Evolutionary conservation across 2,888 invertebrate species (phyloP).

Genomic region (Limenitis camilla): DNA sequence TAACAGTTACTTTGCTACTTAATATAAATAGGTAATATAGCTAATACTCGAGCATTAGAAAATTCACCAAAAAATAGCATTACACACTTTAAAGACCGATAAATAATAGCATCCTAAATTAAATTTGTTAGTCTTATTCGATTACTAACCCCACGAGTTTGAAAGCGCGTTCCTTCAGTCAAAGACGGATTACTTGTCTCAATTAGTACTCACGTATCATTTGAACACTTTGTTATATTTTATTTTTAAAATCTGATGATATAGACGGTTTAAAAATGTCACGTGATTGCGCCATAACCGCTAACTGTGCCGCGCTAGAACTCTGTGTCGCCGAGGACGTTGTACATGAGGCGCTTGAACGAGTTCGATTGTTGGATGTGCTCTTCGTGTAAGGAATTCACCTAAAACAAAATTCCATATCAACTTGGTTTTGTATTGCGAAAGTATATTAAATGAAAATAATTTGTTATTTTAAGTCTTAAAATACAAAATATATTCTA

Average conservation of each 20-base stretch:
- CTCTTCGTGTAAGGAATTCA: slow-evolving; percentile 82
- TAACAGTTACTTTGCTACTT: slow-evolving; percentile 67
- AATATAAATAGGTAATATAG: slow-evolving; percentile 66
- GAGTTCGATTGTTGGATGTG: slow-evolving; percentile 93
- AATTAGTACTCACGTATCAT: slow-evolving; percentile 16
- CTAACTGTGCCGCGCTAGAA: slow-evolving; percentile 46
- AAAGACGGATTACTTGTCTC: slow-evolving; percentile 9
- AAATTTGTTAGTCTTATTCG: slow-evolving; percentile 66
- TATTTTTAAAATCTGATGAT: not conserved
- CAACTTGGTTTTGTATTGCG: too few species aligned
- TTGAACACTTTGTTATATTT: slow-evolving; percentile 2
- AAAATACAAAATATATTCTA: not conserved
- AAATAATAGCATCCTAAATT: slow-evolving; percentile 57
- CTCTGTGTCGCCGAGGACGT: slow-evolving; percentile 87
- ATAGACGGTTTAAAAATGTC: not conserved
- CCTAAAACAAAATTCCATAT: slow-evolving; percentile 51
- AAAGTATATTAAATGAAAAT: not conserved
- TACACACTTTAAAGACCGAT: slow-evolving; percentile 63
- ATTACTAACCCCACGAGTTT: slow-evolving; percentile 50
- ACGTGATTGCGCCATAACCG: not conserved
- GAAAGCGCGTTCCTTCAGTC: slow-evolving; percentile 38
- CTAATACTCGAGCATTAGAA: slow-evolving; percentile 75
- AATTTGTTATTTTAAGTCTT: not conserved
- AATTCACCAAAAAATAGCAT: slow-evolving; percentile 68
- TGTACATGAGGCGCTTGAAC: slow-evolving; percentile 93